These are phyloP conservation scores for Tauraco erythrolophus DNA, from an alignment of 2,113 vertebrate genomes.

Conservation along the genomic window DNA sequence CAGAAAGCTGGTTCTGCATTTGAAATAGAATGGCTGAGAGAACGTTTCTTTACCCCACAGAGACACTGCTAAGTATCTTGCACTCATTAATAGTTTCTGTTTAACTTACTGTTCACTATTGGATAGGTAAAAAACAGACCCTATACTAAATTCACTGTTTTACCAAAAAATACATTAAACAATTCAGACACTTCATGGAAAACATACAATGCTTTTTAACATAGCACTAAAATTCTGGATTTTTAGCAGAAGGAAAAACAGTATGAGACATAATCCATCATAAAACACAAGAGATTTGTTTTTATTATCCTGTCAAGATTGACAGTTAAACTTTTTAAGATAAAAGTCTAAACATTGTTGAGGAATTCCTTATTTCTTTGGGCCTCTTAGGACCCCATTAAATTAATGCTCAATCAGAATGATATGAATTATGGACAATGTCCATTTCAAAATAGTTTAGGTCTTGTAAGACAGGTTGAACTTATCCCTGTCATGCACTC, in stretches of 20 bases:
- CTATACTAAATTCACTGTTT: background rate
- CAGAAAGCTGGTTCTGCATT: background rate
- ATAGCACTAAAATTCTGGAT: background rate
- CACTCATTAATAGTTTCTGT: background rate
- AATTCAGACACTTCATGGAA: background rate
- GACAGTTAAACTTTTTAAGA: background rate
- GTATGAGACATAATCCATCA: background rate
- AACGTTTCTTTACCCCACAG: background rate
- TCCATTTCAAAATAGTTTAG: background rate
- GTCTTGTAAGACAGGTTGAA: background rate
- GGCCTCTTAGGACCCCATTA: background rate
- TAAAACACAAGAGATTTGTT: background rate
- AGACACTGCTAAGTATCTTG: background rate
- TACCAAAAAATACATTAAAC: background rate
- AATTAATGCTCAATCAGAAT: background rate
- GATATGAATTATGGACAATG: background rate
- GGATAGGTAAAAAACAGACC: background rate
- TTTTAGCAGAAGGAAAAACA: background rate
- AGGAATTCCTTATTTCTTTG: background rate
- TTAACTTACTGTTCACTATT: background rate
- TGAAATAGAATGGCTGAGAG: background rate
- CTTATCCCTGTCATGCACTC: background rate
- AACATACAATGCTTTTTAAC: background rate
- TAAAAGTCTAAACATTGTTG: background rate
- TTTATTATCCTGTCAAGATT: background rate